Percentiles rank a stretch among this genome's conserved stretches.
Evolutionary conservation across 2,888 invertebrate genomes (phyloP).

Genomic region (Himalopsyche anomala): DNA sequence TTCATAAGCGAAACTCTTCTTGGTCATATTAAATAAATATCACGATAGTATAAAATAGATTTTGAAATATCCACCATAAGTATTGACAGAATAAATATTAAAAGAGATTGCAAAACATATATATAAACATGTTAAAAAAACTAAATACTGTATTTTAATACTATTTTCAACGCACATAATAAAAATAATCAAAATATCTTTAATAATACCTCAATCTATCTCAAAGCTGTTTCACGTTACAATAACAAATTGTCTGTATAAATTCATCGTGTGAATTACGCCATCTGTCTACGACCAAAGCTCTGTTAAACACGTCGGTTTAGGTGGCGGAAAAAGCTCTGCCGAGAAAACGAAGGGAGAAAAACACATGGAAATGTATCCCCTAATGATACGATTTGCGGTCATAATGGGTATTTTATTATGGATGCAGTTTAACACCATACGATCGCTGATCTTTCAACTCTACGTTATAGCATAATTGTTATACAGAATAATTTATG

Average conservation of each 20-base stretch:
- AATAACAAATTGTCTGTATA: constrained; percentile 2
- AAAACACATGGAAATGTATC: constrained; percentile 39
- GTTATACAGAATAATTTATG: too few relatives aligned
- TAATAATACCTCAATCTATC: background rate
- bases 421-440: background rate
- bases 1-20: too few relatives aligned
- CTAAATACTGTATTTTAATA: too few relatives aligned
- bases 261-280: background rate
- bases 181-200: constrained; percentile 10
- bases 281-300: background rate
- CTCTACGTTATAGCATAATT: background rate
- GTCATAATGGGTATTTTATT: constrained; percentile 30
- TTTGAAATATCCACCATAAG: too few relatives aligned
- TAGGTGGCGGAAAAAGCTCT: constrained; percentile 27
- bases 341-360: constrained; percentile 2
- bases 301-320: background rate
- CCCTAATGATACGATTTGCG: constrained; percentile 13
- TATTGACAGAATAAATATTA: too few relatives aligned
- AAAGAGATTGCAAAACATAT: too few relatives aligned
- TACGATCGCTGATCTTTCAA: background rate
- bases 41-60: too few relatives aligned
- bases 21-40: too few relatives aligned
- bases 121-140: too few relatives aligned
- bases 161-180: background rate
- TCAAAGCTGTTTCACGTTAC: background rate